These are phyloP conservation scores for Lynx canadensis DNA, from an alignment of 2,113 vertebrate species.

Conservation along the genomic window DNA sequence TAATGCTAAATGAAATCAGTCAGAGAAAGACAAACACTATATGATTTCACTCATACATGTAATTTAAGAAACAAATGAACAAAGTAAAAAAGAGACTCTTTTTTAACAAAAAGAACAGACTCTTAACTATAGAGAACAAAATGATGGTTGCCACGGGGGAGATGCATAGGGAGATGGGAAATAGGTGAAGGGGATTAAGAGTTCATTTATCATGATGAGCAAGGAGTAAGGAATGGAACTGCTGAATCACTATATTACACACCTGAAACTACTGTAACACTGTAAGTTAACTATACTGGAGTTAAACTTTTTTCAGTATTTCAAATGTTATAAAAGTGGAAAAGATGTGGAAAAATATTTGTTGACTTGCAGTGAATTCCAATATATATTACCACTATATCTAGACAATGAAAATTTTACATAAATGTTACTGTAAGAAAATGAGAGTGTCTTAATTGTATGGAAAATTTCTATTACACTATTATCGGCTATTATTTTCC, in stretches of 20 bases:
- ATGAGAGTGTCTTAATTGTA: not conserved
- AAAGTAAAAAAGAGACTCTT: not conserved
- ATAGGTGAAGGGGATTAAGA: not conserved
- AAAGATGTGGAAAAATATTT: not conserved
- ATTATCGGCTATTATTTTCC: slow-evolving; percentile 3
- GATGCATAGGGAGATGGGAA: not conserved
- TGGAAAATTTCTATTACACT: not conserved
- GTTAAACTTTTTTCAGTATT: not conserved
- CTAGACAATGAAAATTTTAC: not conserved
- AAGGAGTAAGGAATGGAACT: not conserved
- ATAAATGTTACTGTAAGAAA: not conserved
- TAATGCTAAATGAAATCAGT: not conserved
- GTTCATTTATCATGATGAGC: not conserved
- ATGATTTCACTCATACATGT: not conserved
- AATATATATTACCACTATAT: not conserved
- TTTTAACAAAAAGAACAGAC: not conserved
- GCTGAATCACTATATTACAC: not conserved
- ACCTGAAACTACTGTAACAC: not conserved
- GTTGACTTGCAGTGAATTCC: not conserved
- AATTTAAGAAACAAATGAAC: not conserved
- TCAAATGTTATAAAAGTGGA: not conserved
- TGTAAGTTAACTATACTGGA: not conserved
- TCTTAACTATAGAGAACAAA: not conserved
- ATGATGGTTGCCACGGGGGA: not conserved
- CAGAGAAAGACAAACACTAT: not conserved